A percentile compares a stretch with the other conserved stretches of the same genome.
These are phyloP conservation scores for Neopipo cinnamomea DNA, from an alignment of 2,113 vertebrate genomes.

Conservation along the genomic window DNA sequence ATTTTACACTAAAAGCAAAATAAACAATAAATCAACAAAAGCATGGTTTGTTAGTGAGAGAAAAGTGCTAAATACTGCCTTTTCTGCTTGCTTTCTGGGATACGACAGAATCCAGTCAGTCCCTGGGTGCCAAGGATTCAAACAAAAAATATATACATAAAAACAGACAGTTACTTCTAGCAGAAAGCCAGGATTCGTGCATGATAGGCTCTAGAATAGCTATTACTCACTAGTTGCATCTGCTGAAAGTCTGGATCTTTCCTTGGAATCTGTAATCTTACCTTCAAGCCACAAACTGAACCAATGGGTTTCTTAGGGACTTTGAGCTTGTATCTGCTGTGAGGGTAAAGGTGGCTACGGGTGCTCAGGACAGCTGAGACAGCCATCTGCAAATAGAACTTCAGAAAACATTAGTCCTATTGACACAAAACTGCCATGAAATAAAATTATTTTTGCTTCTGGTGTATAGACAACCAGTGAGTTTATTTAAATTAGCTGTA, in stretches of 20 bases:
- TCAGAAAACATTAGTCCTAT: neutral
- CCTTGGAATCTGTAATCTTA: slow-evolving; percentile 22
- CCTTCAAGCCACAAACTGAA: neutral
- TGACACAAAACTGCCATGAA: neutral
- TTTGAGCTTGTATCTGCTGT: fast-evolving
- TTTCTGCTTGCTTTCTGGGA: slow-evolving; percentile 5
- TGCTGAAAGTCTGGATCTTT: slow-evolving; percentile 55
- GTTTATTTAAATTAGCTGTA: neutral
- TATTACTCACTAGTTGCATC: slow-evolving; percentile 62
- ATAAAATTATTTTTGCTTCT: neutral
- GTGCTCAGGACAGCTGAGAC: neutral
- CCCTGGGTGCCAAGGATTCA: slow-evolving; percentile 24
- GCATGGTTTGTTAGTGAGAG: neutral
- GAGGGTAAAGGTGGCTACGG: neutral
- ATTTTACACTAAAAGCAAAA: slow-evolving; percentile 21
- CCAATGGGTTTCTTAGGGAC: neutral
- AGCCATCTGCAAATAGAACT: neutral
- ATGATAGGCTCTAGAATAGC: slow-evolving; percentile 50
- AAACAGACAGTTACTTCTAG: slow-evolving; percentile 52
- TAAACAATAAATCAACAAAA: slow-evolving; percentile 60
- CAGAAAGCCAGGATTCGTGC: slow-evolving; percentile 57
- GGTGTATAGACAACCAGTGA: neutral
- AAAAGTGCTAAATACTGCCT: slow-evolving; percentile 44
- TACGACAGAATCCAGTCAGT: neutral
- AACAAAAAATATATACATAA: slow-evolving; percentile 45